Conservation (phyloP, 1,140 invertebrate species). For the Coelopa frigida region DNA sequence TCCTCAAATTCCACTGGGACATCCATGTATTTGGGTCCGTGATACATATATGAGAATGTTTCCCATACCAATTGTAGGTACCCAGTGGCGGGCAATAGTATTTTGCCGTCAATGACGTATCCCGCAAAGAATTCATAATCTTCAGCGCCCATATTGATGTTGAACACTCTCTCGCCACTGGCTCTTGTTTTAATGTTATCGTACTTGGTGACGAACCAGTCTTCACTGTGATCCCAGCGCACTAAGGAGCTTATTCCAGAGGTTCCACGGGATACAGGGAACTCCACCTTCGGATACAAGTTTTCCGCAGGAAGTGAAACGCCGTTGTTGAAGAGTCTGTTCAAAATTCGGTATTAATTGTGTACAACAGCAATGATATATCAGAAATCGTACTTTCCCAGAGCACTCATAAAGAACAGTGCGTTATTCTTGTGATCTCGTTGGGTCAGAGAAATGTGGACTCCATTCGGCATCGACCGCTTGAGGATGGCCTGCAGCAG, state of each 20-base stretch:
- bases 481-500: slow-evolving; percentile 65
- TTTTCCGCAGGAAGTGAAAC: slow-evolving; percentile 46
- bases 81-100: slow-evolving; percentile 83
- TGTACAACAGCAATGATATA: too few relatives aligned
- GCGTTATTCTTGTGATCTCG: slow-evolving; percentile 62
- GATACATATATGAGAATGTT: slow-evolving; percentile 67
- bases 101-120: slow-evolving; percentile 82
- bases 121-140: slow-evolving; percentile 71
- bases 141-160: slow-evolving; percentile 57
- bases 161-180: slow-evolving; percentile 54
- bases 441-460: slow-evolving; percentile 72
- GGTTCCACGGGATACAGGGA: slow-evolving; percentile 72
- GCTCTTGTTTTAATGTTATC: slow-evolving; percentile 41
- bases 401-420: slow-evolving; percentile 57
- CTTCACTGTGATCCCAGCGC: slow-evolving; percentile 85
- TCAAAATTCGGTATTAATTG: too few relatives aligned
- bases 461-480: slow-evolving; percentile 53
- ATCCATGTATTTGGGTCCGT: slow-evolving; percentile 61
- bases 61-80: slow-evolving; percentile 83
- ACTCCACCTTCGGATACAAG: slow-evolving; percentile 60
- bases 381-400: slow-evolving; percentile 73
- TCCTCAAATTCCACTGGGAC: slow-evolving; percentile 80
- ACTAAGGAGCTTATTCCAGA: slow-evolving; percentile 69
- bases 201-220: slow-evolving; percentile 52
- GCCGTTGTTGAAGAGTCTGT: slow-evolving; percentile 47